Evolutionary conservation across 2,797 vertebrate genomes (phyloP), one percentile per base, ranked within the genome.

Genomic region (Poecilia picta): DNA sequence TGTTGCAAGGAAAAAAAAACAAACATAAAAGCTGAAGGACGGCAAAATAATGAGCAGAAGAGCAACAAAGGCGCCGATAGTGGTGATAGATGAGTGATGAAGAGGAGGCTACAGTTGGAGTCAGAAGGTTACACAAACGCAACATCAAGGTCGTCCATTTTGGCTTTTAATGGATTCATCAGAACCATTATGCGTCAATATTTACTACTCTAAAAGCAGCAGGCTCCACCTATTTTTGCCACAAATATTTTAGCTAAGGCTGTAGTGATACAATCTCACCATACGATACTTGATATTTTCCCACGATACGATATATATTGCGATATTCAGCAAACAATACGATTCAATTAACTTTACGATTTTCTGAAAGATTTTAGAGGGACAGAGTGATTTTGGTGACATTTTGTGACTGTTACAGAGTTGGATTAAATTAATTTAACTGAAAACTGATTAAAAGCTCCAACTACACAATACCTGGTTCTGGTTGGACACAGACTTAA

Each of bases 21-120:
- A 55, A 55, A 51, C 20, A 57, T 74, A 47, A 49, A 79, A 87
- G 84, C 47, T 76, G 66, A 83, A 76, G 70, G 75, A 85, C 51
- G 62, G 64, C 75, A 68, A 23, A 71, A 72, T 62, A 64, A 77
- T 18, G 47, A 85, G 74, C 79, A 83, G 83, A 86, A 88, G 53
- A 89, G 86, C 89, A 88, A 87, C 82, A 91, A 81, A 80, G 81
- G 81, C 64, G 84, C 10, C 62, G 68, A 86, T 57, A 88, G 87
- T 62, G 80, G 80, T 66, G 76, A 89, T 74, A 6, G 86, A 72
- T 81, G 81, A 87, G 81, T 72, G 80, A 91, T 88, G 82, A 91
- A 91, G 89, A 89, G 78, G 78, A 84, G 71, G 82, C 84, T 81
- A 16, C 68, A 71, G 43, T 8, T 71, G 8, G 12, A 46, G 68